phyloP scores from a whole-genome alignment of 2,888 invertebrate genomes.

The Phengaris alcon region DNA sequence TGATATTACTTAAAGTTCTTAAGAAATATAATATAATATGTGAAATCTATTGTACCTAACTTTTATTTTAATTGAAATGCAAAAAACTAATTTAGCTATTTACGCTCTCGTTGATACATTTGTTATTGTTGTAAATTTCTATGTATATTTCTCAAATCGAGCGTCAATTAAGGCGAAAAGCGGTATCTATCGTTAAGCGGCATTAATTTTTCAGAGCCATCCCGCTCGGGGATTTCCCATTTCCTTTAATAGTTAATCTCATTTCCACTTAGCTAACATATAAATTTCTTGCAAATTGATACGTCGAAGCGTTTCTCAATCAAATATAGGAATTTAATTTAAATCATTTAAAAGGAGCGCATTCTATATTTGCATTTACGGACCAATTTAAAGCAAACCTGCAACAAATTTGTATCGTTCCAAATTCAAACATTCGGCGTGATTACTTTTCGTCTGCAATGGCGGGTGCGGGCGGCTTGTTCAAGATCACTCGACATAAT shows the following conservation, averaged over 20 bases:
- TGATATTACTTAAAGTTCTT: too few relatives aligned
- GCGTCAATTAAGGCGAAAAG: neutral
- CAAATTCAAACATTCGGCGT: conserved; percentile 55
- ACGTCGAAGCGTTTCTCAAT: neutral
- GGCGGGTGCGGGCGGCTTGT: conserved; percentile 46
- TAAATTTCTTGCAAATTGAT: conserved; percentile 12
- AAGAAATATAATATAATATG: too few relatives aligned
- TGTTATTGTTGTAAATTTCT: too few relatives aligned
- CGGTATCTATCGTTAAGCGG: neutral
- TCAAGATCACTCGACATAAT: conserved; percentile 73
- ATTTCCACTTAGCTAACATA: conserved; percentile 21
- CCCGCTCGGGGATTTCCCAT: conserved; percentile 7
- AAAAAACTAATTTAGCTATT: too few relatives aligned
- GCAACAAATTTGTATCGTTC: conserved; percentile 45
- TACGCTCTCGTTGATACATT: too few relatives aligned
- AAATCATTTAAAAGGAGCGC: conserved; percentile 29
- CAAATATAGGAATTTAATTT: neutral
- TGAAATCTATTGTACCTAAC: too few relatives aligned
- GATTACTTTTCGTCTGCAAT: conserved; percentile 58
- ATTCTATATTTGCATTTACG: conserved; percentile 29
- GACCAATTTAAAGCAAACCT: conserved; percentile 37
- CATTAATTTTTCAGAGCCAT: conserved; percentile 13
- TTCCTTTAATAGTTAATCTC: conserved; percentile 23
- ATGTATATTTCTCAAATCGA: neutral
- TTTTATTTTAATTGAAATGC: too few relatives aligned